Conservation (phyloP, 2,797 vertebrate species). For the Enteromius viviparus region DNA sequence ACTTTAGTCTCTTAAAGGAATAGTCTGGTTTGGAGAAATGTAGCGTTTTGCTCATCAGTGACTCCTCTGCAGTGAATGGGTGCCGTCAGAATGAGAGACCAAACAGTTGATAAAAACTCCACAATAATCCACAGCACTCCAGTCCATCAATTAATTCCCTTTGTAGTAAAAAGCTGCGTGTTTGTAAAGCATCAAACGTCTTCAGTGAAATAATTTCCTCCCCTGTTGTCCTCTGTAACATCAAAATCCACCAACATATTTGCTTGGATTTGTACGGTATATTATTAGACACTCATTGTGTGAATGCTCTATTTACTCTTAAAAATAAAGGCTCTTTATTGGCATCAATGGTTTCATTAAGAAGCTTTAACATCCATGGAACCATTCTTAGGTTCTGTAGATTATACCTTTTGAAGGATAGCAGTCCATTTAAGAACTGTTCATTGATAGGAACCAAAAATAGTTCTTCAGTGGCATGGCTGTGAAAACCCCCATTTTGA, state of each 20-base stretch:
- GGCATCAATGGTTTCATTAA: background rate
- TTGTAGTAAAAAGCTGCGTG: background rate
- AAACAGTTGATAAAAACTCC: background rate
- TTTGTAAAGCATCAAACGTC: background rate
- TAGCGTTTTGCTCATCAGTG: background rate
- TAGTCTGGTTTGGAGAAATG: background rate
- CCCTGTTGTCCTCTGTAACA: background rate
- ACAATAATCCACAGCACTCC: background rate
- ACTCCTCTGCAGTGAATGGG: background rate
- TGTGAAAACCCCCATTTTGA: background rate
- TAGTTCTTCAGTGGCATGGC: background rate
- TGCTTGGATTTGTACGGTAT: background rate
- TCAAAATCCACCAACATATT: background rate
- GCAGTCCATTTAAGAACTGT: background rate
- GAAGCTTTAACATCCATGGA: background rate
- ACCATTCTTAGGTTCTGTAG: background rate
- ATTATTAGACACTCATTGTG: background rate
- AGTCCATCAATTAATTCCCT: background rate
- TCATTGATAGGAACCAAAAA: background rate
- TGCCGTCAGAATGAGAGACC: background rate
- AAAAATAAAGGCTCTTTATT: background rate
- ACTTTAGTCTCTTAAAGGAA: no score
- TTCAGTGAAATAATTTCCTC: background rate
- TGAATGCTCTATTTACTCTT: background rate
- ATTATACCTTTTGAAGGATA: background rate